These are phyloP conservation scores for Zootoca vivipara DNA, from an alignment of 2,113 vertebrate species.

Conservation along the genomic window DNA sequence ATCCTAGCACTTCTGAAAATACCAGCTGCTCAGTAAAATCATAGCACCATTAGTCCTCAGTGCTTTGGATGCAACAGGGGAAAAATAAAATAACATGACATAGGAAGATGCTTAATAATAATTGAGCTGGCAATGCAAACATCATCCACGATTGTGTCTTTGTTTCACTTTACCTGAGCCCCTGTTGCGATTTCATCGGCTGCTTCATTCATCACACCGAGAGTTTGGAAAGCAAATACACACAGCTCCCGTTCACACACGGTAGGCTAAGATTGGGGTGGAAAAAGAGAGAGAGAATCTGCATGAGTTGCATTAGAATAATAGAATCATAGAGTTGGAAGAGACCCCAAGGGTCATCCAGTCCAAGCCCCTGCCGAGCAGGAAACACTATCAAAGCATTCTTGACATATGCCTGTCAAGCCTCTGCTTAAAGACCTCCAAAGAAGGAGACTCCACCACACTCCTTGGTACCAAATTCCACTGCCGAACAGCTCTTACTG, in stretches of 20 bases:
- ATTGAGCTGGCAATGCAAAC: background rate
- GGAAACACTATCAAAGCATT: too few species aligned
- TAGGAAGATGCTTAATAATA: background rate
- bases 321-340: too few species aligned
- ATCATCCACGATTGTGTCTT: background rate
- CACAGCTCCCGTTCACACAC: conserved; percentile 92
- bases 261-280: conserved; percentile 78
- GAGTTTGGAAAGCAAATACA: conserved; percentile 92
- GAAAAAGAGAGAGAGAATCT: background rate
- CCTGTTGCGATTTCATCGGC: conserved; percentile 94
- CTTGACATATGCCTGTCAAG: too few species aligned
- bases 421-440: too few species aligned
- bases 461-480: too few species aligned
- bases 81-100: background rate
- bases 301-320: background rate
- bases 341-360: too few species aligned
- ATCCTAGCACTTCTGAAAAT: background rate
- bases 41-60: background rate
- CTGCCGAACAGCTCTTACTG: too few species aligned
- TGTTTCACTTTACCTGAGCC: conserved; percentile 81
- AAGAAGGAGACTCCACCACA: too few species aligned
- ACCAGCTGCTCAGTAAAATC: background rate
- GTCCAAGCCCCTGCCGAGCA: too few species aligned
- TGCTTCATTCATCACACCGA: conserved; percentile 93
- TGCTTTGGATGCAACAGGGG: background rate